Percentiles rank a stretch among this genome's conserved stretches.
Evolutionary conservation across 2,113 vertebrate genomes (phyloP).

Genomic region (Lontra canadensis): DNA sequence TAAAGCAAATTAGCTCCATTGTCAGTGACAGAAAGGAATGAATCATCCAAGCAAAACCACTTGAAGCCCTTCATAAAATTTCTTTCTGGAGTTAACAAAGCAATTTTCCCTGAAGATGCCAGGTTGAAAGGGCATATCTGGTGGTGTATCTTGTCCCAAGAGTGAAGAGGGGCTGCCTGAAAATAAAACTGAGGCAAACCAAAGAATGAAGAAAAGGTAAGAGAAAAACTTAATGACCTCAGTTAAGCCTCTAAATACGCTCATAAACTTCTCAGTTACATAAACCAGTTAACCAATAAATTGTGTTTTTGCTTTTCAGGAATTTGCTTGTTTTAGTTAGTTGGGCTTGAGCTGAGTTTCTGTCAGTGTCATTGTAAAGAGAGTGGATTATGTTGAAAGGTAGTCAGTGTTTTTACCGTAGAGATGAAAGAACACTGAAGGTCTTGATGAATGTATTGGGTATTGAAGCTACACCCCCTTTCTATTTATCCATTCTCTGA

Average conservation of each 20-base stretch:
- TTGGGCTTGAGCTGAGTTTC: neutral
- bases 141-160: neutral
- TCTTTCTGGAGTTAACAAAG: conserved; percentile 10
- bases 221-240: neutral
- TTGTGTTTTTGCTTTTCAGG: neutral
- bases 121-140: neutral
- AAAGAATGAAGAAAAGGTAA: neutral
- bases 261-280: neutral
- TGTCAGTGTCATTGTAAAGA: neutral
- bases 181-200: neutral
- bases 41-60: neutral
- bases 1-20: neutral
- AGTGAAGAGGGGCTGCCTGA: neutral
- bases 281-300: neutral
- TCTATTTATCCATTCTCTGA: neutral
- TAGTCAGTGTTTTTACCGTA: neutral
- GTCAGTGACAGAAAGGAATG: neutral
- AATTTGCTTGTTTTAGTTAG: neutral
- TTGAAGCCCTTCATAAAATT: neutral
- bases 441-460: neutral
- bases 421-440: neutral
- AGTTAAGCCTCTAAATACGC: neutral
- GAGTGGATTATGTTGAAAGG: neutral
- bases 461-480: neutral
- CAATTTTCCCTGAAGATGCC: neutral